Evolutionary conservation across 2,888 invertebrate species (phyloP).

Genomic region (Syritta pipiens): DNA sequence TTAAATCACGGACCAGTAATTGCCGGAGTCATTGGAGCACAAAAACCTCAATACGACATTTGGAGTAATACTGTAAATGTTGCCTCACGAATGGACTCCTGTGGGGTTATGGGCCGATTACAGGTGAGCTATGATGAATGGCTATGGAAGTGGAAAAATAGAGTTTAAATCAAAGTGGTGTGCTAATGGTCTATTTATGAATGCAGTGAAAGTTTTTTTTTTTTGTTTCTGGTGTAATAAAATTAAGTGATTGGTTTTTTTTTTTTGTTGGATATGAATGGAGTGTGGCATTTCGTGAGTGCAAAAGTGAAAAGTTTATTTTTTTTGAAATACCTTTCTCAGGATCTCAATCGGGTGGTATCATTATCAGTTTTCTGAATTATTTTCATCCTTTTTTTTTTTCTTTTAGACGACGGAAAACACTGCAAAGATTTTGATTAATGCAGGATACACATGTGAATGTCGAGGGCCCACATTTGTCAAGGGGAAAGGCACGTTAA

Average conservation of each 20-base stretch:
- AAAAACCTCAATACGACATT: slow-evolving; percentile 98
- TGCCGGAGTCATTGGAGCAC: slow-evolving; percentile 97
- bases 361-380: neutral
- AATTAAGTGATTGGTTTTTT: no score
- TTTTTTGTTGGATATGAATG: no score
- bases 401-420: slow-evolving; percentile 86
- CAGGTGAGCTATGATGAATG: slow-evolving; percentile 83
- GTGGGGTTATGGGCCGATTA: slow-evolving; percentile 91
- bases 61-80: slow-evolving; percentile 99
- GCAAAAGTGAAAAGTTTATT: neutral
- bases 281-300: no score
- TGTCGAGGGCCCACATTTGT: slow-evolving; percentile 95
- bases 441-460: slow-evolving; percentile 91
- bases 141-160: neutral
- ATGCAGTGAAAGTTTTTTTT: no score
- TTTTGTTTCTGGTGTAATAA: no score
- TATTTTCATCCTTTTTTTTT: neutral
- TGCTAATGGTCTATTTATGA: neutral
- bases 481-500: slow-evolving; percentile 95
- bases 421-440: slow-evolving; percentile 90
- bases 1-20: slow-evolving; percentile 84
- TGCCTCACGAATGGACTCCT: slow-evolving; percentile 98
- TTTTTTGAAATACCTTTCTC: no score
- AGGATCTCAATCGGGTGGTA: no score
- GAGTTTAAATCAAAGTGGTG: neutral